Base-by-base conservation (phyloP, 1,140 invertebrate genomes). In the Nixonia krombeini region DNA sequence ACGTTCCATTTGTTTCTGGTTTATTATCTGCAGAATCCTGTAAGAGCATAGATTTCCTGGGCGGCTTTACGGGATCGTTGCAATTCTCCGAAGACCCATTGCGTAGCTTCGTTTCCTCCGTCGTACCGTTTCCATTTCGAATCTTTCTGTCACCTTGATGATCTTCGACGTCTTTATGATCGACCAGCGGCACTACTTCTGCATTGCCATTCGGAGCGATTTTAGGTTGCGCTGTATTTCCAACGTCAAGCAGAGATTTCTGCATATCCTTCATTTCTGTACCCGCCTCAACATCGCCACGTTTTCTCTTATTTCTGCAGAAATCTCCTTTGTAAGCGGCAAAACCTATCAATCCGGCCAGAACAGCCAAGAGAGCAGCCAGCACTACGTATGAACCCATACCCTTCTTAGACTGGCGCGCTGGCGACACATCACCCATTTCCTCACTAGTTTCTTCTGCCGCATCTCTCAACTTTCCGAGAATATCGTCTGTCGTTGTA, bases 261-360 rank as follows among this genome's bases (percentile, higher is more conserved):
- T 74, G 75, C 72, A 85, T 75, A 40, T 85, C 84, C 17, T 80
- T 85, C 21, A 85, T 2, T 38, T 85, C 84, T 0, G 82, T 85
- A 0, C 83, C 83, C n/a, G 75, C 63, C 47, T 85, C 84, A 0
- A 79, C 52, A 16, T 85, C 75, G 4, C 51, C 56, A 0, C 77
- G 59, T 37, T 84, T 82, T 3, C 77, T 64, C 38, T 77, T 78
- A 17, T 74, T 82, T 7, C 59, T 56, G 29, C 84, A 85, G 4
- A 85, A 81, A 10, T 83, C 76, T 1, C 83, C 80, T 38, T 81
- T 85, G 53, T 83, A 85, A 0, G 81, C 81, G 0, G 82, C 84
- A 10, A 83, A 76, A 1, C 66, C 77, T n/a, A 85, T 78, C 2
- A 85, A 40, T 9, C 45, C 70, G 0, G 66, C 76, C 3, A 85